phyloP scores from a whole-genome alignment of 2,113 vertebrate genomes.

The Parotia lawesii region DNA sequence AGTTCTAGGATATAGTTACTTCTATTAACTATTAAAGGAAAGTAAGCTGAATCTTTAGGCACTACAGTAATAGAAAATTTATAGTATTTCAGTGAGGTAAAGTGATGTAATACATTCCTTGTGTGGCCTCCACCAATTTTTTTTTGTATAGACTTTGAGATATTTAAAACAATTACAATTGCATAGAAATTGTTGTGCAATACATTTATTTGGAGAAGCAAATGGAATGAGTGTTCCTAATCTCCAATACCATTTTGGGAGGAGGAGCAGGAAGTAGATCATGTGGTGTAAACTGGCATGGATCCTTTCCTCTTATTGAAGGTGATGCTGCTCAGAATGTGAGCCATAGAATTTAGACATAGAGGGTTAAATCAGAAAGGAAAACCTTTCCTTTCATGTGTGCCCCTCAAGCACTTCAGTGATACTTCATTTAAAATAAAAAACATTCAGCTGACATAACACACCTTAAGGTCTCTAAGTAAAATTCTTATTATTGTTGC shows the following conservation, averaged over 20 bases:
- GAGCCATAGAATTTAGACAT: neutral
- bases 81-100: neutral
- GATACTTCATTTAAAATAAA: constrained; percentile 5
- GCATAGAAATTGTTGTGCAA: neutral
- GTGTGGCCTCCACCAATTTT: neutral
- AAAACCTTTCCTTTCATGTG: neutral
- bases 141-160: neutral
- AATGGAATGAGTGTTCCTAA: neutral
- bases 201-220: neutral
- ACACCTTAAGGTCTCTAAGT: neutral
- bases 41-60: neutral
- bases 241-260: neutral
- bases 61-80: neutral
- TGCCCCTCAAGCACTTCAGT: neutral
- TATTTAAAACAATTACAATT: neutral
- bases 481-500: neutral
- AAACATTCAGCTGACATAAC: neutral
- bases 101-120: neutral
- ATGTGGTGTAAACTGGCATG: neutral
- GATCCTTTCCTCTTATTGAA: neutral
- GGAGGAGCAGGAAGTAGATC: neutral
- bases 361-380: neutral
- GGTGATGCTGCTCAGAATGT: neutral
- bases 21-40: neutral
- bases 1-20: neutral